Conservation (phyloP, 2,888 invertebrate genomes). For the Drosophila rubida region DNA sequence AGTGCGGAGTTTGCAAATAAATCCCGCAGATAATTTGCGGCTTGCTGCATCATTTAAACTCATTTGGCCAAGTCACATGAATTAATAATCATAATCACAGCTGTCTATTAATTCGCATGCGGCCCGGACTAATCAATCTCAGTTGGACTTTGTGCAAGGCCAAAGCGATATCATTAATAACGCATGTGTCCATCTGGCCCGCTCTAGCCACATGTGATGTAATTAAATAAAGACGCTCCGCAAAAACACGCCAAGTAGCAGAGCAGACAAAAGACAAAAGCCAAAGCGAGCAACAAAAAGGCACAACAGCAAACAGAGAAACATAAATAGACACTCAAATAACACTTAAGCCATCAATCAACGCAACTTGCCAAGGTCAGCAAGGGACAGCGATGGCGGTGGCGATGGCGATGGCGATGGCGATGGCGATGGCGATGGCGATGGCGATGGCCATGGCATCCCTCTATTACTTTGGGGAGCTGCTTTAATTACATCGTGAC, state of each 20-base stretch:
- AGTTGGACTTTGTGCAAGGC: constrained; percentile 45
- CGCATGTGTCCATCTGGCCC: constrained; percentile 39
- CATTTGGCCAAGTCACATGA: constrained; percentile 20
- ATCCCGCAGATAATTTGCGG: not conserved
- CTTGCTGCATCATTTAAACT: constrained; percentile 5
- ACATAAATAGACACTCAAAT: constrained; percentile 67
- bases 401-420: not conserved
- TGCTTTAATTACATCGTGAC: constrained; percentile 67
- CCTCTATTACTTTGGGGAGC: constrained; percentile 6
- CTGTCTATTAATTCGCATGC: constrained; percentile 26
- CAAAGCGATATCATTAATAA: constrained; percentile 68
- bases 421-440: constrained; percentile 7
- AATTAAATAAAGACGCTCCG: constrained; percentile 51
- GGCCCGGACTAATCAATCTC: constrained; percentile 62
- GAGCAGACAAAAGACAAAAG: constrained; percentile 15
- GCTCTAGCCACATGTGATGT: constrained; percentile 42
- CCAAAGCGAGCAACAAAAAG: constrained; percentile 12
- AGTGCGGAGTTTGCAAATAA: not conserved
- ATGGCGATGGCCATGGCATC: not conserved
- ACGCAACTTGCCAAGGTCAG: constrained; percentile 66
- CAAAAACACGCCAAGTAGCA: constrained; percentile 6
- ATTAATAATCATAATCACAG: constrained; percentile 34
- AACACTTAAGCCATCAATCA: constrained; percentile 75
- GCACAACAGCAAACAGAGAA: constrained; percentile 20
- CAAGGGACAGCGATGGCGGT: constrained; percentile 3